Evolutionary conservation across 2,888 invertebrate species (phyloP).

Genomic region (Melolontha melolontha): DNA sequence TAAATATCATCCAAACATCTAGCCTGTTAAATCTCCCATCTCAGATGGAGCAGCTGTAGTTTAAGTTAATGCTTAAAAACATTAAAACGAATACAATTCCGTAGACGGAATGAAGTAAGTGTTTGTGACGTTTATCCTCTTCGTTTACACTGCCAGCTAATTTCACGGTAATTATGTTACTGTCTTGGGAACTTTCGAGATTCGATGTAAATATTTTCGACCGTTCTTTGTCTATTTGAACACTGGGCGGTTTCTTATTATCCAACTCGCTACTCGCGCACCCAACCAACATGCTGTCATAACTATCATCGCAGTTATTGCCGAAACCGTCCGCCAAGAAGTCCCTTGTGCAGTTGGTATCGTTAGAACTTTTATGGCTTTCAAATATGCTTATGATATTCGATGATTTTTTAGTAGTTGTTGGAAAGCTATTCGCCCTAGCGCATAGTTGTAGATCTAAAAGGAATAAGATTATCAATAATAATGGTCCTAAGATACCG

Average conservation of each 20-base stretch:
- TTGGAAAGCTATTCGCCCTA: constrained; percentile 16
- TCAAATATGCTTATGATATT: constrained; percentile 32
- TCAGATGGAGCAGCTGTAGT: constrained; percentile 36
- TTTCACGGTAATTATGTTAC: neutral
- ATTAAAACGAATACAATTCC: constrained; percentile 46
- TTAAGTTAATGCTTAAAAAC: constrained; percentile 46
- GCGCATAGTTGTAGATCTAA: constrained; percentile 3
- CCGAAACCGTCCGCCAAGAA: constrained; percentile 20
- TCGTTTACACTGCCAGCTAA: neutral
- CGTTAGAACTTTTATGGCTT: constrained; percentile 8
- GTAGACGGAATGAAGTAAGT: constrained; percentile 44
- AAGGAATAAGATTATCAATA: neutral
- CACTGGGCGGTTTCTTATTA: neutral
- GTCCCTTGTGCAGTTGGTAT: constrained; percentile 8
- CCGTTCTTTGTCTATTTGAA: neutral
- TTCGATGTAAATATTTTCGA: neutral
- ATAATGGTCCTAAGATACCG: neutral
- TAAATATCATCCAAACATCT: neutral
- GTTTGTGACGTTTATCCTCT: constrained; percentile 16
- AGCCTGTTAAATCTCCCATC: neutral
- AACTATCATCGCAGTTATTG: neutral
- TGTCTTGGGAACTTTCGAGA: neutral
- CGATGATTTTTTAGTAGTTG: constrained; percentile 12
- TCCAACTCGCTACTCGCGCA: constrained; percentile 12
- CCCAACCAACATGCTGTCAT: constrained; percentile 26